Base-by-base conservation (phyloP, 2,113 vertebrate genomes). In the Pollimyrus isidori region DNA sequence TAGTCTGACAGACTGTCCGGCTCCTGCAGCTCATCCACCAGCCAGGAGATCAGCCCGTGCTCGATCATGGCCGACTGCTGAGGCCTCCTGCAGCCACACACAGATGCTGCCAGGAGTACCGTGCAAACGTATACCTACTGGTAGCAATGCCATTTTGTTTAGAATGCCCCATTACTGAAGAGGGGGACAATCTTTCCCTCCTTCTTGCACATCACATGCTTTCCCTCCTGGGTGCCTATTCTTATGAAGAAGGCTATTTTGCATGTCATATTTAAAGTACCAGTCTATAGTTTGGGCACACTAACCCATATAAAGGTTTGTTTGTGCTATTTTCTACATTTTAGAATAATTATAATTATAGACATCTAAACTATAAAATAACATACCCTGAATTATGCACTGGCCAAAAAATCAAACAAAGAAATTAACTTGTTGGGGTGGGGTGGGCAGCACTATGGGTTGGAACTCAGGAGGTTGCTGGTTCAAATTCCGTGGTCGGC, bases 41-140 rank as follows among this genome's bases (percentile, higher is more conserved):
- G 94, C 98, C 97, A 99, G 83, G 95, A 95, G 92, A 99, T 96
- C 91, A 99, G 95, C 90, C 96, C 96, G 0, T 97, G 95, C 69
- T 86, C 94, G 90, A 99, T 98, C 98, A 99, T 98, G 5, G 94
- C 93, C 0, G 97, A 97, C 95, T 99, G 98, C 93, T 98, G 94
- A 0, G 94, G 93, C 86, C 97, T 96, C 92, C 98, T 99, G 88
- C 56, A 89, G 89, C 53, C 50, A 56, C 26, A 53, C 49, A 83
- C 50, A 56, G 15, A 89, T 10, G 39, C 17, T 7, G 5, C 23
- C 0, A 17, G 2, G 45, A 7, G 82, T 7, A 9, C 21, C 23
- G 10, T n/a, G 45, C 82, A 84, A 46, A n/a, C 7, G 10, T 48
- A 48, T 46, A 9, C 17, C 30, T 0, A 6, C 35, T 42, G 30